Percentiles rank a stretch among this genome's conserved stretches.
Conservation (phyloP, 2,888 invertebrate genomes). For the Venusia cambrica region DNA sequence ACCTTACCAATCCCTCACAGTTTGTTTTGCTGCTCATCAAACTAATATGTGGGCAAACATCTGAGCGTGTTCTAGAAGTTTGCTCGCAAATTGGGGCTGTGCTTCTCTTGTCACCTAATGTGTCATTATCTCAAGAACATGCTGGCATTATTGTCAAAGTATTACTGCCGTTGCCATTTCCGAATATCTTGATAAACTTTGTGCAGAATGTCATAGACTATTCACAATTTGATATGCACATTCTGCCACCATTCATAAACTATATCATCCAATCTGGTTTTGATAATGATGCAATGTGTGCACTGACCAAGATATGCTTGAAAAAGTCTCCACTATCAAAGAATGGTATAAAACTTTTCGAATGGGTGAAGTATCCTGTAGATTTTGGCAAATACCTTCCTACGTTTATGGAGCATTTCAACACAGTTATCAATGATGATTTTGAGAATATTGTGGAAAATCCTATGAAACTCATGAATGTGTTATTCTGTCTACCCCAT, state of each 20-base stretch:
- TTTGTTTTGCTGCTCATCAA: slow-evolving; percentile 81
- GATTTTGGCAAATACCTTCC: slow-evolving; percentile 73
- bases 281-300: slow-evolving; percentile 76
- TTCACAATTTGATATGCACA: slow-evolving; percentile 86
- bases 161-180: slow-evolving; percentile 79
- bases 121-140: slow-evolving; percentile 86
- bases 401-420: slow-evolving; percentile 60
- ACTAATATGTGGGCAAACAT: slow-evolving; percentile 67
- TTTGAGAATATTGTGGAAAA: slow-evolving; percentile 57
- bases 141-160: slow-evolving; percentile 85
- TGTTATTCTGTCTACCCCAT: slow-evolving; percentile 80
- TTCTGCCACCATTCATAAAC: slow-evolving; percentile 85
- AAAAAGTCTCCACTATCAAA: slow-evolving; percentile 83
- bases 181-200: slow-evolving; percentile 82
- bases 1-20: slow-evolving; percentile 81
- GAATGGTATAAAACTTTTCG: slow-evolving; percentile 80
- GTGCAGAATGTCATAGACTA: slow-evolving; percentile 84
- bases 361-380: slow-evolving; percentile 85
- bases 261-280: slow-evolving; percentile 78
- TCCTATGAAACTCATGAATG: slow-evolving; percentile 66
- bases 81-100: slow-evolving; percentile 80
- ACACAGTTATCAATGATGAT: slow-evolving; percentile 51
- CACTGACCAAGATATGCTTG: slow-evolving; percentile 84
- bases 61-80: slow-evolving; percentile 70
- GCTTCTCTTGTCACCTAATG: slow-evolving; percentile 81